These are phyloP conservation scores for Drosophila murphyi DNA, from an alignment of 1,140 invertebrate genomes.

Conservation along the genomic window DNA sequence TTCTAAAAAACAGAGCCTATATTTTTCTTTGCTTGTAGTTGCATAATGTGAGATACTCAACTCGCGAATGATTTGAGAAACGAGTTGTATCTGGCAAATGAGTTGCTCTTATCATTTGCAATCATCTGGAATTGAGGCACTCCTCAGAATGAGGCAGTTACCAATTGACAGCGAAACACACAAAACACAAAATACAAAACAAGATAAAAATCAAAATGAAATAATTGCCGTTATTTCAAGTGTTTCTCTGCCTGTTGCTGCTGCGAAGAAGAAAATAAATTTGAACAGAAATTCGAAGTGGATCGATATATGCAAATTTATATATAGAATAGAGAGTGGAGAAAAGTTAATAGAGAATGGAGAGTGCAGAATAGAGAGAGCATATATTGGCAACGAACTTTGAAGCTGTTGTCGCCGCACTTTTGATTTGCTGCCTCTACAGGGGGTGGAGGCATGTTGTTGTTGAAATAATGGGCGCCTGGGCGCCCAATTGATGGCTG, in stretches of 20 bases:
- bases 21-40: constrained; percentile 3
- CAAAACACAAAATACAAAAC: not conserved
- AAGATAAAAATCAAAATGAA: constrained; percentile 32
- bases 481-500: constrained; percentile 48
- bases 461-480: constrained; percentile 31
- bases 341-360: no score
- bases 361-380: not conserved
- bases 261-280: constrained; percentile 38
- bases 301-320: constrained; percentile 60
- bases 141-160: constrained; percentile 21
- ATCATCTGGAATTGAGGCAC: constrained; percentile 38
- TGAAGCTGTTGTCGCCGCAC: constrained; percentile 23
- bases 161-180: constrained; percentile 24
- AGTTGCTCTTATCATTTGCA: constrained; percentile 48
- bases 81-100: constrained; percentile 13
- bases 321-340: not conserved
- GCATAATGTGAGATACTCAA: constrained; percentile 21
- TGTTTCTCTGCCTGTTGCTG: constrained; percentile 12
- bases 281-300: constrained; percentile 19
- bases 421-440: not conserved
- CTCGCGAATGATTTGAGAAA: not conserved
- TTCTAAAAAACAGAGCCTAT: not conserved
- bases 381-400: constrained; percentile 27
- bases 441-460: no score
- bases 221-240: constrained; percentile 55